phyloP scores from a whole-genome alignment of 2,797 vertebrate species.

The Brotula barbata region DNA sequence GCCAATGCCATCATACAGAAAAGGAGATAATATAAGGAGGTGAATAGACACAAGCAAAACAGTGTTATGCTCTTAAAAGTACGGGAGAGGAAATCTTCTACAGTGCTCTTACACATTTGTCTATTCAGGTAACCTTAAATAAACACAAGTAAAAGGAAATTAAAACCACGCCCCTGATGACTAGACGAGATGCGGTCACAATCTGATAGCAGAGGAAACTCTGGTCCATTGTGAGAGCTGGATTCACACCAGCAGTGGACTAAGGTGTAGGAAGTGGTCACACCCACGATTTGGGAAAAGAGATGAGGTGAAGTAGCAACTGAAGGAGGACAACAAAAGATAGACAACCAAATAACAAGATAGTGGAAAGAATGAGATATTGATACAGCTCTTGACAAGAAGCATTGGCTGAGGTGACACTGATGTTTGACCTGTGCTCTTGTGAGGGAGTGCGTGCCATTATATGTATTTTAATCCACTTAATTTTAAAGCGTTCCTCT shows the following conservation, averaged over 20 bases:
- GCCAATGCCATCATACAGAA: too few species aligned
- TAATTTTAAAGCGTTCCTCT: too few species aligned
- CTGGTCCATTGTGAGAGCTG: constrained; percentile 58
- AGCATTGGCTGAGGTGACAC: background rate
- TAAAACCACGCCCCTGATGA: constrained; percentile 30
- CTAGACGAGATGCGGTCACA: constrained; percentile 46
- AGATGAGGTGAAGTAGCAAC: constrained; percentile 40
- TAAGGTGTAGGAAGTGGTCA: constrained; percentile 59
- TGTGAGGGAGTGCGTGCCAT: background rate
- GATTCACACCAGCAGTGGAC: constrained; percentile 50
- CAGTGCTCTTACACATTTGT: too few species aligned
- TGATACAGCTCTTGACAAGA: constrained; percentile 10
- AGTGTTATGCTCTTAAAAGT: too few species aligned
- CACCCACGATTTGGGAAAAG: constrained; percentile 44
- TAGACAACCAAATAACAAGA: constrained; percentile 22
- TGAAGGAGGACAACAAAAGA: constrained; percentile 13
- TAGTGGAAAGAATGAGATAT: constrained; percentile 42
- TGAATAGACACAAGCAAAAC: background rate
- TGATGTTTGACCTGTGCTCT: background rate
- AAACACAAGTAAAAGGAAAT: background rate
- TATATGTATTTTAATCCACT: too few species aligned
- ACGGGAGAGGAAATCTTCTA: too few species aligned
- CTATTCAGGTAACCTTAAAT: too few species aligned
- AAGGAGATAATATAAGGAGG: too few species aligned
- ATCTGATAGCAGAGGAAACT: constrained; percentile 59